phyloP scores from a whole-genome alignment of 2,888 invertebrate species.

The Mallateleia sp. region DNA sequence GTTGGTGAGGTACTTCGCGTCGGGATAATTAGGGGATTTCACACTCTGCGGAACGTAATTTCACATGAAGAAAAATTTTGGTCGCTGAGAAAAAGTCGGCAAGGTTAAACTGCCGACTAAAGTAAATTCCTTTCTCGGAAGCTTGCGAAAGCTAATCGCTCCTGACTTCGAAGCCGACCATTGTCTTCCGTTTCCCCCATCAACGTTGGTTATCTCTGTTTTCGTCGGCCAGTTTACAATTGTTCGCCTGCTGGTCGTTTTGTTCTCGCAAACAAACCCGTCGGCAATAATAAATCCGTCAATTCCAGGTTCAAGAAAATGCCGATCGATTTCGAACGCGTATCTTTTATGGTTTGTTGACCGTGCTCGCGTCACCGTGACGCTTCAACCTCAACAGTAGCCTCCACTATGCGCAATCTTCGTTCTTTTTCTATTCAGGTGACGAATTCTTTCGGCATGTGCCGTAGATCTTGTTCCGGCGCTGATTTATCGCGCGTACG shows the following conservation, averaged over 20 bases:
- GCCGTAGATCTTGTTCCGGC: slow-evolving; percentile 49
- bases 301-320: slow-evolving; percentile 26
- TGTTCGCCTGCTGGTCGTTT: slow-evolving; percentile 16
- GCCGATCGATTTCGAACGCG: slow-evolving; percentile 62
- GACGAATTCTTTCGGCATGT: slow-evolving; percentile 55
- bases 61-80: slow-evolving; percentile 18
- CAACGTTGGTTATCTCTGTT: slow-evolving; percentile 23
- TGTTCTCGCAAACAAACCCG: slow-evolving; percentile 28
- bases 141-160: background rate
- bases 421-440: slow-evolving; percentile 24
- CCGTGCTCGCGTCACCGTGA: slow-evolving; percentile 73
- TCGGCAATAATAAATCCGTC: slow-evolving; percentile 19
- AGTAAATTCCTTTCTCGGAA: background rate
- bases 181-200: background rate
- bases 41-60: slow-evolving; percentile 49
- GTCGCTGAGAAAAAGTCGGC: background rate
- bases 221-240: slow-evolving; percentile 34
- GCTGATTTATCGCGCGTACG: slow-evolving; percentile 64
- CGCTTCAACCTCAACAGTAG: slow-evolving; percentile 62
- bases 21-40: slow-evolving; percentile 60
- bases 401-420: slow-evolving; percentile 12
- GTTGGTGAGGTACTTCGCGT: slow-evolving; percentile 59
- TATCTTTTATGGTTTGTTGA: slow-evolving; percentile 76
- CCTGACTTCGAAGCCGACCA: background rate
- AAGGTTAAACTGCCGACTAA: background rate